These are phyloP conservation scores for Oryzias javanicus DNA, from an alignment of 2,113 vertebrate genomes.

Conservation along the genomic window DNA sequence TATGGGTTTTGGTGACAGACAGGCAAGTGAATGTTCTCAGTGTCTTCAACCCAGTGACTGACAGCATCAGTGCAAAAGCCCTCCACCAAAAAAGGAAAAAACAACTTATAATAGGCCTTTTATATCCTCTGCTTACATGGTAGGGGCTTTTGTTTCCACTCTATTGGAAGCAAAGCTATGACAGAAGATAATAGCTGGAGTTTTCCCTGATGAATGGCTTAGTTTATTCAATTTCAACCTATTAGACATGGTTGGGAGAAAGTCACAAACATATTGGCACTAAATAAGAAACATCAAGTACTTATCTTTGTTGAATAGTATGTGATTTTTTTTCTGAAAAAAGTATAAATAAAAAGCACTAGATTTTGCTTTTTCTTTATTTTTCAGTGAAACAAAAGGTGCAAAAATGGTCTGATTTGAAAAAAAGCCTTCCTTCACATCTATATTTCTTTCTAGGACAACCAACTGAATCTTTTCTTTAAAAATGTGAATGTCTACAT, in stretches of 20 bases:
- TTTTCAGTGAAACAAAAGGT: conserved; percentile 19
- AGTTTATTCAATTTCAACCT: not conserved
- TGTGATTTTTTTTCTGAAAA: conserved; percentile 36
- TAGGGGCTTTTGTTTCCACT: conserved; percentile 36
- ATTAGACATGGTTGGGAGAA: not conserved
- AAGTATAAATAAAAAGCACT: conserved; percentile 14
- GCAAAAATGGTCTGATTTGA: conserved; percentile 15
- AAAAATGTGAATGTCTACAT: no score
- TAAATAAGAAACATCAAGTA: conserved; percentile 41
- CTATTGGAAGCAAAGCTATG: conserved; percentile 42
- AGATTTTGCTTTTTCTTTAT: conserved; percentile 7
- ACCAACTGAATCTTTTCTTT: no score
- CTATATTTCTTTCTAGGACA: no score
- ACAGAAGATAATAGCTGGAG: conserved; percentile 26
- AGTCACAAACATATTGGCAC: conserved; percentile 32
- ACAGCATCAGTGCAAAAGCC: conserved; percentile 38
- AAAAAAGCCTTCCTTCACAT: no score
- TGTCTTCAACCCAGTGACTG: conserved; percentile 55
- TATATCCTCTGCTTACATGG: conserved; percentile 47
- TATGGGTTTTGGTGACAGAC: conserved; percentile 65
- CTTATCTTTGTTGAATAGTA: conserved; percentile 41
- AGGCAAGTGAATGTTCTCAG: conserved; percentile 58
- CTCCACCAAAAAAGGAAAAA: conserved; percentile 54
- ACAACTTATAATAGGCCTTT: conserved; percentile 49
- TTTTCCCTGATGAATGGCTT: conserved; percentile 30